Percentiles rank a stretch among this genome's conserved stretches.
These are phyloP conservation scores for Arctocebus calabarensis DNA, from an alignment of 2,797 vertebrate species.

Conservation along the genomic window DNA sequence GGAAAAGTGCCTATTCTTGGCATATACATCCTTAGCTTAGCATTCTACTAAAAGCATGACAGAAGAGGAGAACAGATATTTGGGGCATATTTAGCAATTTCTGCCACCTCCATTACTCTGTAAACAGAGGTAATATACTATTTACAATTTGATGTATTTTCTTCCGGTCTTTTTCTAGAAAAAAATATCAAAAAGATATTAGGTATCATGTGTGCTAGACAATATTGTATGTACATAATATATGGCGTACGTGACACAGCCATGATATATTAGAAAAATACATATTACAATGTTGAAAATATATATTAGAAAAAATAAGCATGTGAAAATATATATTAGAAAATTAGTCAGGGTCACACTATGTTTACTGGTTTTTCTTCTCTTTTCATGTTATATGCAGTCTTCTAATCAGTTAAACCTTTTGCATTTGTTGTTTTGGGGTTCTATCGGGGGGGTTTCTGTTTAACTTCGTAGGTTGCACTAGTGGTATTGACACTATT, in stretches of 20 bases:
- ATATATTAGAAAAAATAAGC: background rate
- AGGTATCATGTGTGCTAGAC: background rate
- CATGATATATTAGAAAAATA: background rate
- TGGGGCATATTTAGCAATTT: background rate
- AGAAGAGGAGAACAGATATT: background rate
- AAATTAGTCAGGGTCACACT: background rate
- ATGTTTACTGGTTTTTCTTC: background rate
- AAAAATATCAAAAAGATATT: background rate
- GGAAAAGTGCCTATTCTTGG: background rate
- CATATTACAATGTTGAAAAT: background rate
- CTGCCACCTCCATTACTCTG: background rate
- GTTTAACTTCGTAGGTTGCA: conserved; percentile 2
- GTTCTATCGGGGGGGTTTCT: background rate
- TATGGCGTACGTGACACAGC: background rate
- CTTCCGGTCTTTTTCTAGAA: background rate
- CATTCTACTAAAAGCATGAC: background rate
- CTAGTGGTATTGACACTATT: conserved; percentile 32
- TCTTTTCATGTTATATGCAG: background rate
- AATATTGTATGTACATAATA: background rate
- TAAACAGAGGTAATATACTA: background rate
- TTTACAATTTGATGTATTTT: conserved; percentile 26
- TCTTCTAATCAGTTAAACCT: conserved; percentile 27
- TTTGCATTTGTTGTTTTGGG: conserved; percentile 25
- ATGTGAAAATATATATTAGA: background rate
- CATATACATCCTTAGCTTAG: background rate